These are phyloP conservation scores for Spea bombifrons DNA, from an alignment of 2,113 vertebrate genomes.

Conservation along the genomic window DNA sequence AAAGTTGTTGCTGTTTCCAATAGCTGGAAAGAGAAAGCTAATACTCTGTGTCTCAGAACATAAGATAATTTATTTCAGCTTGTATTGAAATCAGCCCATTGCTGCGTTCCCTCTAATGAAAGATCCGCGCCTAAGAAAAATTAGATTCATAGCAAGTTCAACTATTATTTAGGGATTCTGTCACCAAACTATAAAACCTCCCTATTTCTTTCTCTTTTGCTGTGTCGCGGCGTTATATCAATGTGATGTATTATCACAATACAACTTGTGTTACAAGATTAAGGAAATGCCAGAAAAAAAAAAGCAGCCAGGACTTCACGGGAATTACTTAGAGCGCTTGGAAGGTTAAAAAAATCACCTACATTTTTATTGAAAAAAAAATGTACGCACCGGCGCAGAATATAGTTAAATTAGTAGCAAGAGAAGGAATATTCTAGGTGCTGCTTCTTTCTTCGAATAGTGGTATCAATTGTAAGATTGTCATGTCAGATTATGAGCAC, in stretches of 20 bases:
- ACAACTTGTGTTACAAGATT: constrained; percentile 41
- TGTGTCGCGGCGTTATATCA: constrained; percentile 33
- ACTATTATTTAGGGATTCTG: constrained; percentile 41
- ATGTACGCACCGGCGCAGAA: background rate
- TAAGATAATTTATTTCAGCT: constrained; percentile 1
- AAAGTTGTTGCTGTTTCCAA: too few species aligned
- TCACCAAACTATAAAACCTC: constrained; percentile 26
- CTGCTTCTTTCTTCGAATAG: too few species aligned
- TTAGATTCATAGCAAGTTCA: constrained; percentile 23
- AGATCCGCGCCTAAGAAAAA: constrained; percentile 25
- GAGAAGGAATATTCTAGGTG: too few species aligned
- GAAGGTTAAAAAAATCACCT: constrained; percentile 32
- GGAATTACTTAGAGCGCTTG: constrained; percentile 5
- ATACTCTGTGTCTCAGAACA: background rate
- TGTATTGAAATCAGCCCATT: background rate
- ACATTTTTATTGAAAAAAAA: constrained; percentile 23
- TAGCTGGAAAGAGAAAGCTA: background rate
- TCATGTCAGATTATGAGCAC: too few species aligned
- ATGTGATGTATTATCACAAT: constrained; percentile 33
- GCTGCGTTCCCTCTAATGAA: constrained; percentile 30
- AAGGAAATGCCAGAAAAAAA: constrained; percentile 11
- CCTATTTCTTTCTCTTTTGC: constrained; percentile 39
- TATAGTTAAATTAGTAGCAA: too few species aligned
- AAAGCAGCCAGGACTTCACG: constrained; percentile 14
- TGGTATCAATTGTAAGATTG: too few species aligned